These are phyloP conservation scores for Anastatus disparis DNA, from an alignment of 1,140 invertebrate species.

Conservation along the genomic window DNA sequence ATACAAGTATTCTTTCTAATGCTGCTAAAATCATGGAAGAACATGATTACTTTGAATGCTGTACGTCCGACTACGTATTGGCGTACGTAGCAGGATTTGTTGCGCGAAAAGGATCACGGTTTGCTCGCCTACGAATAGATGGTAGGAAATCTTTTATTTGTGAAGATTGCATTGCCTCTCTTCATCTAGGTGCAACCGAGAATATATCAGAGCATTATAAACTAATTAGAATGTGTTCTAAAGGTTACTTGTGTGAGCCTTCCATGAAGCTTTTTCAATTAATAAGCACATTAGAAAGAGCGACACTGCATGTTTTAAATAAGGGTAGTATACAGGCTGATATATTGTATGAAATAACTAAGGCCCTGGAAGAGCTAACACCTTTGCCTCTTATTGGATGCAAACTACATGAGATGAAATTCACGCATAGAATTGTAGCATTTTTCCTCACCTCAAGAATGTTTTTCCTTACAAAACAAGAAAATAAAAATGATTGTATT, in stretches of 20 bases:
- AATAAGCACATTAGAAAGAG: background rate
- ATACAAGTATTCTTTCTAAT: background rate
- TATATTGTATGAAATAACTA: background rate
- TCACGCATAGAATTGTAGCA: background rate
- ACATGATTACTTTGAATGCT: background rate
- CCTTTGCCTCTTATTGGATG: background rate
- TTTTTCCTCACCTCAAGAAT: constrained; percentile 1
- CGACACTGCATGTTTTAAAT: background rate
- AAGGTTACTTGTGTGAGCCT: background rate
- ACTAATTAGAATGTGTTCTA: background rate
- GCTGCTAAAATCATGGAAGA: constrained; percentile 1
- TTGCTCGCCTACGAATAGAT: background rate
- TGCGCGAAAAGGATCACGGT: background rate
- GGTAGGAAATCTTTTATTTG: background rate
- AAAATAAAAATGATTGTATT: too few species aligned
- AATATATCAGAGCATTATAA: background rate
- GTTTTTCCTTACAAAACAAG: background rate
- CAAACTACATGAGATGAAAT: background rate
- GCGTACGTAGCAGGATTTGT: constrained; percentile 3
- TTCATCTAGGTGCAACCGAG: background rate
- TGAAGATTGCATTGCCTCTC: background rate
- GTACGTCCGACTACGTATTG: constrained; percentile 10
- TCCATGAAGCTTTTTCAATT: background rate
- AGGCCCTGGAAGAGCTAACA: background rate
- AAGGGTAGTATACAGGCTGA: background rate